Conservation (phyloP, 2,113 vertebrate species). For the Speoplatyrhinus poulsoni region DNA sequence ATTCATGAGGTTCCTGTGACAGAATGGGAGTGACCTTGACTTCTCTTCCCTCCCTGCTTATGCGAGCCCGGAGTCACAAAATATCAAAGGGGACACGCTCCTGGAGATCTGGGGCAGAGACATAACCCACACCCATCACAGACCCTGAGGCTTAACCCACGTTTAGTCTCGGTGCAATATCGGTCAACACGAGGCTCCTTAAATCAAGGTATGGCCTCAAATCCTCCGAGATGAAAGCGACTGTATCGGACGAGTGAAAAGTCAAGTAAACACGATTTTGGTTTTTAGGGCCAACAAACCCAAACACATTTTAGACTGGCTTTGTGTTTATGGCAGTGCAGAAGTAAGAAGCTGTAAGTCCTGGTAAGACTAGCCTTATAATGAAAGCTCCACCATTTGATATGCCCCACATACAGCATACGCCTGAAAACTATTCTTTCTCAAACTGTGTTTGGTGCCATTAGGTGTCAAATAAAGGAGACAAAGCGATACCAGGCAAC, state of each 20-base stretch:
- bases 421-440: no score
- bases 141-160: conserved; percentile 57
- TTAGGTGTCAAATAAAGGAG: no score
- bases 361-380: no score
- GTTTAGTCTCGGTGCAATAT: conserved; percentile 55
- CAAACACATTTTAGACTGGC: background rate
- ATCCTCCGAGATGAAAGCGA: conserved; percentile 23
- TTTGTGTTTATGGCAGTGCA: no score
- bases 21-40: conserved; percentile 74
- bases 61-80: conserved; percentile 61
- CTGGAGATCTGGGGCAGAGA: conserved; percentile 70
- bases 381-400: no score
- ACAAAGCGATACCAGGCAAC: no score
- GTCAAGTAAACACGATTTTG: background rate
- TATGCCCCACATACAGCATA: no score
- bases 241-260: background rate
- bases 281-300: background rate
- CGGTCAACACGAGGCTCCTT: conserved; percentile 37
- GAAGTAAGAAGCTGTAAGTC: no score
- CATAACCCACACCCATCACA: conserved; percentile 68
- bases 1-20: conserved; percentile 70
- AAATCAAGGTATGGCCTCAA: conserved; percentile 38
- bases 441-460: no score
- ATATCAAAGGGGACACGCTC: conserved; percentile 75
- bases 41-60: conserved; percentile 62